Evolutionary conservation across 2,113 vertebrate genomes (phyloP).

Genomic region (Burhinus oedicnemus): DNA sequence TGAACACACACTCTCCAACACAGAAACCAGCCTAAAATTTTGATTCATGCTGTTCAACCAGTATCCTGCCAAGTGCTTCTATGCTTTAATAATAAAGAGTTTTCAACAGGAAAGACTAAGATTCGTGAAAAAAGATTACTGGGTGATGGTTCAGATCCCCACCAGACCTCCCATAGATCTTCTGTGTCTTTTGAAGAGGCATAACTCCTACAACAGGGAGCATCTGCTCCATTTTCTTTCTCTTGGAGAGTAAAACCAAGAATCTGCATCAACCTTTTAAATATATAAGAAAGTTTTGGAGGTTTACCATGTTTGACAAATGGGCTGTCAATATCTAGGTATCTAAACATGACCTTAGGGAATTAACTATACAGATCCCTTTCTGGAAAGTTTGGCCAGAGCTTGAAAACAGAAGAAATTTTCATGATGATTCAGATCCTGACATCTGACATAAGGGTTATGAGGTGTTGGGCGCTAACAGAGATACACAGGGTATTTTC

Average conservation of each 20-base stretch:
- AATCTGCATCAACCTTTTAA: background rate
- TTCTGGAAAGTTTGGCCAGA: background rate
- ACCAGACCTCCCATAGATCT: background rate
- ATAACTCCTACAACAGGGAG: rapidly evolving
- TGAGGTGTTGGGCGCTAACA: background rate
- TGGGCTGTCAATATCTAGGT: background rate
- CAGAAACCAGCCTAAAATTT: background rate
- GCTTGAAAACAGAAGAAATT: background rate
- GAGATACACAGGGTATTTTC: background rate
- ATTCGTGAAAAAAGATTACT: background rate
- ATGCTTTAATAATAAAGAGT: background rate
- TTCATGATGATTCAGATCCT: background rate
- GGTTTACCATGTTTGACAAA: background rate
- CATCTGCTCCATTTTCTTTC: background rate
- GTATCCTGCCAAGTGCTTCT: background rate
- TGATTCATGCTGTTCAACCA: background rate
- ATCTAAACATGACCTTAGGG: background rate
- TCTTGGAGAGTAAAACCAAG: background rate
- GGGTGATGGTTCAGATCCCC: background rate
- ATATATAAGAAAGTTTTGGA: background rate
- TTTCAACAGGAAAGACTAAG: background rate
- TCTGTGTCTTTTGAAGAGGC: background rate
- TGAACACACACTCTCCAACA: rapidly evolving
- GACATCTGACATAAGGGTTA: background rate
- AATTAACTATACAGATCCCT: rapidly evolving